These are phyloP conservation scores for Lingula anatina DNA, from an alignment of 2,888 invertebrate species.

Conservation along the genomic window DNA sequence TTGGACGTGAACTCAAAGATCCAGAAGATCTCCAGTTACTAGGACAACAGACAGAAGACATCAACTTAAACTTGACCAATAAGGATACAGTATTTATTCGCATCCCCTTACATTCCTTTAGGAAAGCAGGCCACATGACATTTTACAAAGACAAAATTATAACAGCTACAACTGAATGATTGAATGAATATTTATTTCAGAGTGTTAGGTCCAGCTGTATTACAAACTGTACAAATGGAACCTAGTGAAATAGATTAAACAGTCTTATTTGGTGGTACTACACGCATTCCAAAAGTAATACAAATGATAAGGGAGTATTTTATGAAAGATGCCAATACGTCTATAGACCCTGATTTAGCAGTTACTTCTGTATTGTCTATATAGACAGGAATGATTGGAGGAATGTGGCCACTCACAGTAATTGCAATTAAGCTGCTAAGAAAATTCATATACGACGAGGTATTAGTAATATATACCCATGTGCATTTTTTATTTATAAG, in stretches of 20 bases:
- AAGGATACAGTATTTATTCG: conserved; percentile 26
- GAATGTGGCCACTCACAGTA: conserved; percentile 56
- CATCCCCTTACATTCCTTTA: conserved; percentile 41
- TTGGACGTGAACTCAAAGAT: conserved; percentile 35
- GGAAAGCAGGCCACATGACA: conserved; percentile 12
- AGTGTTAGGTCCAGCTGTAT: conserved; percentile 53
- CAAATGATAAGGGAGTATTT: conserved; percentile 53
- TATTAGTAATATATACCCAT: no score
- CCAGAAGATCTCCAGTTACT: conserved; percentile 53
- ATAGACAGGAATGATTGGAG: conserved; percentile 56
- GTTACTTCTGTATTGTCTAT: conserved; percentile 55
- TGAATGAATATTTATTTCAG: conserved; percentile 54
- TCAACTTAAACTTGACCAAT: conserved; percentile 50
- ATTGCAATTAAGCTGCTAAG: conserved; percentile 51
- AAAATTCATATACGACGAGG: no score
- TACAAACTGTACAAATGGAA: conserved; percentile 43
- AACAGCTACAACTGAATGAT: conserved; percentile 49
- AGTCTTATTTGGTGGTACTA: conserved; percentile 56
- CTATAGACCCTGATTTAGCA: conserved; percentile 55
- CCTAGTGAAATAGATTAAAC: conserved; percentile 54
- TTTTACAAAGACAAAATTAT: conserved; percentile 38
- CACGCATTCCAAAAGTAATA: conserved; percentile 54
- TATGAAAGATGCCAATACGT: conserved; percentile 37
- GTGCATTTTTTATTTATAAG: no score
- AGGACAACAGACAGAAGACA: no score